phyloP scores from a whole-genome alignment of 2,113 vertebrate genomes.

The Pangasianodon hypophthalmus region DNA sequence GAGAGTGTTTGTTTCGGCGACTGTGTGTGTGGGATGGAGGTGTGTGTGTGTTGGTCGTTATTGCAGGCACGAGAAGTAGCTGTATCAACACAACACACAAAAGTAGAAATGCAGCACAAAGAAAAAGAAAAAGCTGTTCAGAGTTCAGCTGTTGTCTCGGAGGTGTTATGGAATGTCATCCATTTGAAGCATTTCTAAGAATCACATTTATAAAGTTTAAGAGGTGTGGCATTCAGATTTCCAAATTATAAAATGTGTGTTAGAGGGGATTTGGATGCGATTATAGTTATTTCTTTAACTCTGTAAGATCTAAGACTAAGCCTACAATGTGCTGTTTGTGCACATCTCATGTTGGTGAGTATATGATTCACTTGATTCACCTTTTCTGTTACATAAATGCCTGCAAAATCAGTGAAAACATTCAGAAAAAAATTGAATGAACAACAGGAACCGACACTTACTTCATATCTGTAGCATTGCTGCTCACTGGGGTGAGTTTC shows the following conservation, averaged over 20 bases:
- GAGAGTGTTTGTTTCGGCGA: slow-evolving; percentile 7
- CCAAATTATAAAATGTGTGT: neutral
- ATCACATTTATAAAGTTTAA: neutral
- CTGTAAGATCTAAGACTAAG: neutral
- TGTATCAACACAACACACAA: slow-evolving; percentile 33
- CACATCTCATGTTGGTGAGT: neutral
- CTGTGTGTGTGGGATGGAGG: slow-evolving; percentile 22
- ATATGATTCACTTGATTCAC: neutral
- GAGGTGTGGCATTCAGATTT: neutral
- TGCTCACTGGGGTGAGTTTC: too few relatives aligned
- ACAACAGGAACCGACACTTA: too few relatives aligned
- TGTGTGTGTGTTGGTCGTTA: slow-evolving; percentile 33
- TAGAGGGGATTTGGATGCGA: neutral
- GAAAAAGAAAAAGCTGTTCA: neutral
- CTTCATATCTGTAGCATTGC: too few relatives aligned
- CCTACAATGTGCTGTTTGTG: neutral
- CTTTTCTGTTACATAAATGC: too few relatives aligned
- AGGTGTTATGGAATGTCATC: neutral
- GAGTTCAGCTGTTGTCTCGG: neutral
- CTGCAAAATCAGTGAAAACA: too few relatives aligned
- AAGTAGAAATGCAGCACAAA: slow-evolving; percentile 18
- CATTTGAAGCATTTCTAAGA: neutral
- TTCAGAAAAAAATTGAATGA: too few relatives aligned
- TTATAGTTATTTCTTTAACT: neutral
- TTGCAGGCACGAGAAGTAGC: slow-evolving; percentile 35